Evolutionary conservation across 2,113 vertebrate genomes (phyloP), one percentile per base, ranked within the genome.

Genomic region (Gavialis gangeticus): DNA sequence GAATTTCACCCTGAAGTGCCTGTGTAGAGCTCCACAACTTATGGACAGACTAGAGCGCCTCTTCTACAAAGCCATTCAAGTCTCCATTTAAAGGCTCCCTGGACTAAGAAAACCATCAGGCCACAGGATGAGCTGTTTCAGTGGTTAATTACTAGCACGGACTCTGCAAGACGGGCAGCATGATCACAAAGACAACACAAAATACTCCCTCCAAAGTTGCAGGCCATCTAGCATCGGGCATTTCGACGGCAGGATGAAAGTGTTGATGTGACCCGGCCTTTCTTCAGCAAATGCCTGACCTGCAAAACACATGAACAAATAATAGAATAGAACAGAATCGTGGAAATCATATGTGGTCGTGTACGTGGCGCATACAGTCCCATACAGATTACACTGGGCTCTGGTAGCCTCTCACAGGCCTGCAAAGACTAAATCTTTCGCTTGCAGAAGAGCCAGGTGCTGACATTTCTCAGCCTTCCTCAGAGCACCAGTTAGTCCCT

Each of bases 271-370:
- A 88, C 78, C 92, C 89, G 96, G 66, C 95, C 95, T 93, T 83
- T 97, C 91, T 94, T 97, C 95, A 97, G 92, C 91, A 98, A 78
- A 81, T 86, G 81, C 85, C 95, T 95, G 14, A 97, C 83, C 97
- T 97, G 96, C 77, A 90, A 95, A 96, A 79, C 34, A 94, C 82
- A 81, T 0, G 3, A 1, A 54, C 27, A 46, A 62, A 34, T 73
- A 46, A 91, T 63, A 46, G 25, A 19, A 82, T 0, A 0, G 1
- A 12, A 55, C 30, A 0, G 82, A 73, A 22, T 27, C 4, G 11
- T 24, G 69, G 37, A 13, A 46, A 37, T 27, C 63, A 11, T 56
- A 12, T 10, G 27, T 15, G 21, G 54, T n/a, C 15, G 22, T 46
- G 34, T n/a, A 46, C 46, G 69, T 46, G 27, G 27, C 27, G 9